Percentiles rank a stretch among this genome's conserved stretches.
These are phyloP conservation scores for Oxygymnocypris stewartii DNA, from an alignment of 2,113 vertebrate species.

Conservation along the genomic window DNA sequence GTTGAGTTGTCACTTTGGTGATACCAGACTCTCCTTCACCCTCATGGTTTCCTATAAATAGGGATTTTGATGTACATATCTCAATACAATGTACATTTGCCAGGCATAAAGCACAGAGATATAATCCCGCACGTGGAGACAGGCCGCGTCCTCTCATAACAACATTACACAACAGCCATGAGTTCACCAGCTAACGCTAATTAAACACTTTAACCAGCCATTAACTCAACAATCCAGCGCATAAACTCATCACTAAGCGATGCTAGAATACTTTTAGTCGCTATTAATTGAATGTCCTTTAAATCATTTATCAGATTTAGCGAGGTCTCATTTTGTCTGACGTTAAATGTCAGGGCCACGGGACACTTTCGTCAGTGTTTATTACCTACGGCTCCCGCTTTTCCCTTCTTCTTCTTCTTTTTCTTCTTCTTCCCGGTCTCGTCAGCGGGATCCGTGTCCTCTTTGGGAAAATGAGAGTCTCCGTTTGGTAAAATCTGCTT, in stretches of 20 bases:
- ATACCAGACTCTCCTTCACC: conserved; percentile 80
- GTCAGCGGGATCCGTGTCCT: conserved; percentile 75
- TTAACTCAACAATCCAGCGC: not conserved
- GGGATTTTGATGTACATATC: not conserved
- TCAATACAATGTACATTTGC: not conserved
- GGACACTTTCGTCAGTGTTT: conserved; percentile 26
- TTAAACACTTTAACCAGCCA: not conserved
- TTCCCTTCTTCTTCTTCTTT: conserved; percentile 90
- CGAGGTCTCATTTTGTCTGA: conserved; percentile 5
- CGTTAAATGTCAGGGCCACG: conserved; percentile 30
- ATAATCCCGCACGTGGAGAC: not conserved
- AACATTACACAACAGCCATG: conserved; percentile 6
- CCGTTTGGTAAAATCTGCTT: conserved; percentile 80
- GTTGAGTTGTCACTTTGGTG: conserved; percentile 82
- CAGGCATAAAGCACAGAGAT: not conserved
- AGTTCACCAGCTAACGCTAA: not conserved
- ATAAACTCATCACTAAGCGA: not conserved
- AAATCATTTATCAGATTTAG: not conserved
- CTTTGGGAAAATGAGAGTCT: conserved; percentile 75
- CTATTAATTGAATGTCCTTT: not conserved
- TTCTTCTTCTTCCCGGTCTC: conserved; percentile 85
- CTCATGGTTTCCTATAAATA: conserved; percentile 77
- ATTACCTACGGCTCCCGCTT: conserved; percentile 74
- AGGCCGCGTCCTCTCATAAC: not conserved
- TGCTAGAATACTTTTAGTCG: not conserved